Evolutionary conservation across 2,888 invertebrate genomes (phyloP), one percentile per base, ranked within the genome.

Genomic region (Athrips mouffetella): DNA sequence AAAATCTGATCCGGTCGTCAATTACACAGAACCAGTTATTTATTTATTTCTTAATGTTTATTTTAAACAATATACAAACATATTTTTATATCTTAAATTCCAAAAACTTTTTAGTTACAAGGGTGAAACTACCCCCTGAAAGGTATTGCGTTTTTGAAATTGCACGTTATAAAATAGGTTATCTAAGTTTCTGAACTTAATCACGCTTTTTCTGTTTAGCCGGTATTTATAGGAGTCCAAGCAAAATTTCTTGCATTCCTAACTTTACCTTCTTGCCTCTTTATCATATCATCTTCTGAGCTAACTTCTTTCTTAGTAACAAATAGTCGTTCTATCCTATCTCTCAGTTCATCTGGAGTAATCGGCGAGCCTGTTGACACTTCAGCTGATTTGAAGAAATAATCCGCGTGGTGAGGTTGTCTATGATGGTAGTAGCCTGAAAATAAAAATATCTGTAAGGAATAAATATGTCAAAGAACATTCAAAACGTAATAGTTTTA

Each of bases 331-430:
- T 87, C 82, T 35, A 90, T 72, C 51, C 91, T 76, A 30, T 89
- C 87, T 42, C 85, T 74, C 0, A 89, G 67, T 61, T 91, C 91
- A n/a, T 80, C 85, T 0, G 91, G 90, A 1, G 90, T 80, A 41
- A 85, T 82, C 0, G 89, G 86, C 0, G 79, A 61, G 0, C 83
- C 83, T 7, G 88, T 84, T 0, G 85, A 68, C 0, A 66, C 63
- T 39, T 84, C 84, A 20, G 64, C 58, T 27, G 80, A 69, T 47
- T 86, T 85, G 53, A 79, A 85, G 57, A 70, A 78, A 51, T 80
- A 71, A 5, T 81, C 80, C 7, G 68, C 55, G 46, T 72, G 72
- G 29, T 80, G 74, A 11, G 78, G 78, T 48, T 80, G 73, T 55
- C 79, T 74, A 41, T 73, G 63, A 7, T 27, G 27, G 54, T 81